phyloP scores from a whole-genome alignment of 2,888 invertebrate species.

The Nephrocerus scutellatus region DNA sequence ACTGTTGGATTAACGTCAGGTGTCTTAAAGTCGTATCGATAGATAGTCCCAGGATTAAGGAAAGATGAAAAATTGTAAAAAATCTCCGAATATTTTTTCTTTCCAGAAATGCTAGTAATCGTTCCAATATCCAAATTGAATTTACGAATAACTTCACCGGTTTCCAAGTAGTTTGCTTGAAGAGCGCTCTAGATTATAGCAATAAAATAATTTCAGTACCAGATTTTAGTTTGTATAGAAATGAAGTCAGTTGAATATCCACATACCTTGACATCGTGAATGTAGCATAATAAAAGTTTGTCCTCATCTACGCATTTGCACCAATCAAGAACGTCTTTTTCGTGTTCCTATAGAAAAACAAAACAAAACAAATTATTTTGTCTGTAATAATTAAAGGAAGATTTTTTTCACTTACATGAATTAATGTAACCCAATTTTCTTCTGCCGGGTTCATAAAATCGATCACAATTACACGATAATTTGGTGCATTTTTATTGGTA shows the following conservation, averaged over 20 bases:
- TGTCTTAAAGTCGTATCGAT: constrained; percentile 71
- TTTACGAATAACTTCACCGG: constrained; percentile 64
- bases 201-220: constrained; percentile 2
- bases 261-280: constrained; percentile 87
- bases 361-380: constrained; percentile 1
- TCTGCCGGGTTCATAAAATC: constrained; percentile 65
- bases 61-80: constrained; percentile 94
- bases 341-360: constrained; percentile 56
- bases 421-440: constrained; percentile 75
- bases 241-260: neutral
- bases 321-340: constrained; percentile 85
- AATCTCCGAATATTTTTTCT: constrained; percentile 77
- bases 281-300: constrained; percentile 79
- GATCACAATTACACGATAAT: constrained; percentile 80
- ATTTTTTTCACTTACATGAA: constrained; percentile 52
- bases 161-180: constrained; percentile 67
- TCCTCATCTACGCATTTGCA: constrained; percentile 75
- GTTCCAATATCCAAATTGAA: constrained; percentile 84
- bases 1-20: constrained; percentile 58
- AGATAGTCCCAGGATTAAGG: constrained; percentile 77
- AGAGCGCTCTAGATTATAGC: constrained; percentile 63
- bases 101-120: constrained; percentile 75
- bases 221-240: neutral
- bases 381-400: neutral
- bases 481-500: constrained; percentile 90